A percentile compares a stretch with the other conserved stretches of the same genome.
Conservation (phyloP, 2,113 vertebrate genomes). For the Corythornis vintsioides region DNA sequence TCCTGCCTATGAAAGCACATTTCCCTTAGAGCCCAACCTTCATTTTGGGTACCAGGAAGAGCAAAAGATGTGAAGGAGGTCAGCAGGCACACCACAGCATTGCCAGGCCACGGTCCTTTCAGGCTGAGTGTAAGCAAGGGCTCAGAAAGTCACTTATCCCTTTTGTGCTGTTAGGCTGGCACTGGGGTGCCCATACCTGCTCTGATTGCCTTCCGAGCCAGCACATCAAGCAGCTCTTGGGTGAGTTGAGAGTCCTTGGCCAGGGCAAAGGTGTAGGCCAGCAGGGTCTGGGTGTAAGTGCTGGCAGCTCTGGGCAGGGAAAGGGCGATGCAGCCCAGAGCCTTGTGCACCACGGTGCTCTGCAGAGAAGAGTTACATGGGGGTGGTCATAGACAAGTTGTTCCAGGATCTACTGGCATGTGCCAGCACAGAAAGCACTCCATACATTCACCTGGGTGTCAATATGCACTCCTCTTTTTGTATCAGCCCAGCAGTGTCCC, state of each 20-base stretch:
- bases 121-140: neutral
- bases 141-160: neutral
- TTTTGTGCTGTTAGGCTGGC: neutral
- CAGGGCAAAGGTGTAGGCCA: conserved; percentile 88
- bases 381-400: neutral
- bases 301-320: conserved; percentile 51
- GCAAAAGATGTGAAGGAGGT: neutral
- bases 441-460: fast-evolving
- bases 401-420: neutral
- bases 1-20: neutral
- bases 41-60: neutral
- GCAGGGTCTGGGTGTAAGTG: conserved; percentile 80
- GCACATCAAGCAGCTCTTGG: conserved; percentile 11
- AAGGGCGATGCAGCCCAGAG: conserved; percentile 77
- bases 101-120: neutral
- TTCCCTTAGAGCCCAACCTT: neutral
- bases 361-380: neutral
- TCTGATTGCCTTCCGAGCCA: conserved; percentile 56
- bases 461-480: neutral
- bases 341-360: conserved; percentile 70
- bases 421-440: neutral
- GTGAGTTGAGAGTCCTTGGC: conserved; percentile 57
- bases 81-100: neutral
- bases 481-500: neutral
- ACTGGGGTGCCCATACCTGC: neutral